These are phyloP conservation scores for Geotrupes spiniger DNA, from an alignment of 2,888 invertebrate genomes.

Conservation along the genomic window DNA sequence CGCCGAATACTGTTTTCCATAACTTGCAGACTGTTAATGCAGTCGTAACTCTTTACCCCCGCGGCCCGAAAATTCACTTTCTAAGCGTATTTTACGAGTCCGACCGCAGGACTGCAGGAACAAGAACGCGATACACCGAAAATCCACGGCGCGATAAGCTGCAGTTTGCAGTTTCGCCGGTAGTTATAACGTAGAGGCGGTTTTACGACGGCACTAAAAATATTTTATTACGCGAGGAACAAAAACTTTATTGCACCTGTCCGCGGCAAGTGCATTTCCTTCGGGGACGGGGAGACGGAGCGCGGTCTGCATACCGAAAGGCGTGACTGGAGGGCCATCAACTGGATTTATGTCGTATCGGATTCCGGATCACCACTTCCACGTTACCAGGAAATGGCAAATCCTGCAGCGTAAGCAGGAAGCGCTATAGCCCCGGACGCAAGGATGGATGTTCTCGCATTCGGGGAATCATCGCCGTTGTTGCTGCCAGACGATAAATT, in stretches of 20 bases:
- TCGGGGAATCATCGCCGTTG: slow-evolving; percentile 18
- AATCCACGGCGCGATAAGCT: no score
- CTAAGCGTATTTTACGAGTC: no score
- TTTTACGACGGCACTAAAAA: slow-evolving; percentile 2
- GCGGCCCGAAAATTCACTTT: no score
- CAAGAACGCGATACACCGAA: no score
- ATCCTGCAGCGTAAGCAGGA: slow-evolving; percentile 35
- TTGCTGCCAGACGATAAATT: no score
- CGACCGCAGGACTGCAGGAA: no score
- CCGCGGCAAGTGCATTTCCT: slow-evolving; percentile 1
- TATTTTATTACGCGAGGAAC: neutral
- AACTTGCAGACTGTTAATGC: no score
- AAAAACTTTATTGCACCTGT: slow-evolving; percentile 7
- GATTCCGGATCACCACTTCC: slow-evolving; percentile 29
- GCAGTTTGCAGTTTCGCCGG: no score
- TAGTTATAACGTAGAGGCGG: no score
- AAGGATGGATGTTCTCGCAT: slow-evolving; percentile 21
- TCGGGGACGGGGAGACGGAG: neutral
- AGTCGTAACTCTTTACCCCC: no score
- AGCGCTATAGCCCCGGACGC: slow-evolving; percentile 30
- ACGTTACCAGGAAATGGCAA: slow-evolving; percentile 33
- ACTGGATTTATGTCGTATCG: slow-evolving; percentile 33
- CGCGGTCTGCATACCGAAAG: slow-evolving; percentile 11
- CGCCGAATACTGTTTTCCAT: no score
- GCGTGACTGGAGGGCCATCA: slow-evolving; percentile 25